Evolutionary conservation across 2,888 invertebrate species (phyloP), one percentile per base, ranked within the genome.

Genomic region (Lepidochitona cinerea): DNA sequence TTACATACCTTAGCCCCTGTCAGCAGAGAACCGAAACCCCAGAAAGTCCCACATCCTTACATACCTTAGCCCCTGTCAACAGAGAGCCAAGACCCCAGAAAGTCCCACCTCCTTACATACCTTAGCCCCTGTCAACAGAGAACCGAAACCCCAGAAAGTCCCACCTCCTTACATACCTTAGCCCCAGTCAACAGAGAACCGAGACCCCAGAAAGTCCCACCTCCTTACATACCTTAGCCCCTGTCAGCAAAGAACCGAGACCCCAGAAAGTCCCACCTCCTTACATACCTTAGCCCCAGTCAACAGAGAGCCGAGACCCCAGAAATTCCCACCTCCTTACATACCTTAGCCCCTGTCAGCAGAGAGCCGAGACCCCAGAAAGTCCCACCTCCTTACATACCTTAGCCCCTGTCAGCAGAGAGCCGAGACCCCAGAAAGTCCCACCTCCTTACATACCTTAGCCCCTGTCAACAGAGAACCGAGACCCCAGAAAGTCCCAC

Each of bases 261-360:
- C 94, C 94, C 93, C 94, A 94, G 88, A 94, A 94, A 18, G 94
- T 94, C 6, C 94, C 94, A 7, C 94, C 94, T 72, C 94, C 94
- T 72, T 1, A 59, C 59, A 29, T 3, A 59, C 59, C 32, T 59
- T 59, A 2, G 59, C 59, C 14, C 49, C 92, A 0, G 94, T 94
- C 0, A 94, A 90, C 7, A 94, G 90, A 18, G 93, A 93, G 14
- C 94, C 94, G 14, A 94, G 89, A 36, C 94, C 94, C 93, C 94
- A 94, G 88, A 94, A 94, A 18, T 94, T 94, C 6, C 94, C 94
- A 7, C 94, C 94, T 72, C 94, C 94, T 72, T 1, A 59, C 59
- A 29, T 3, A 59, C 59, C 32, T 59, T 59, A 2, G 59, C 59
- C 14, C 49, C 92, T 0, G 94, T 94, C 0, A 94, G 90, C 7